Conservation (phyloP, 2,113 vertebrate species). For the Silurus asotus region DNA sequence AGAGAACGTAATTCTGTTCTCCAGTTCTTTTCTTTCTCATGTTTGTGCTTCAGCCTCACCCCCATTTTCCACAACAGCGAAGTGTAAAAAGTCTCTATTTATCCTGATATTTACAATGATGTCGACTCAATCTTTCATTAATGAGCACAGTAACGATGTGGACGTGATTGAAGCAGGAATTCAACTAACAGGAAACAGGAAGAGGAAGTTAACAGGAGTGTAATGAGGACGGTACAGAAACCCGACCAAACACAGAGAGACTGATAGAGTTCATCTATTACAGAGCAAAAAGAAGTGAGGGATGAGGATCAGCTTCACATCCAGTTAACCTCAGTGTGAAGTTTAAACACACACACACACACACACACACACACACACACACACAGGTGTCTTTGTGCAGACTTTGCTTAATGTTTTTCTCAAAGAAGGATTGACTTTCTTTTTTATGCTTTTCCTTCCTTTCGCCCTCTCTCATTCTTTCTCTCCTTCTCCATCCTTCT, state of each 20-base stretch:
- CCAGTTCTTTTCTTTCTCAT: not conserved
- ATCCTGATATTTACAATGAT: not conserved
- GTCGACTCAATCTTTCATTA: not conserved
- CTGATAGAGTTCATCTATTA: slow-evolving; percentile 22
- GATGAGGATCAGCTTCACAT: slow-evolving; percentile 51
- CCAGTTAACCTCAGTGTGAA: slow-evolving; percentile 52
- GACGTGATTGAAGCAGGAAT: not conserved
- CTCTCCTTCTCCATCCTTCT: not conserved
- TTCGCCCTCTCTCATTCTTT: slow-evolving; percentile 9
- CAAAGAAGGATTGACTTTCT: not conserved
- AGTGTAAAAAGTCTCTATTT: not conserved
- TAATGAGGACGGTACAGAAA: not conserved
- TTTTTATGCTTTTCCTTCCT: not conserved
- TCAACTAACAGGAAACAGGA: not conserved
- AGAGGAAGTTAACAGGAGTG: not conserved
- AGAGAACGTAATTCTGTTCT: not conserved
- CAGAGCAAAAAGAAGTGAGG: not conserved
- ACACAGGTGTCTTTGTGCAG: not conserved
- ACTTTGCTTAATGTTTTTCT: not conserved
- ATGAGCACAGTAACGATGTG: not conserved
- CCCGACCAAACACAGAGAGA: not conserved
- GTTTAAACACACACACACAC: slow-evolving; percentile 10
- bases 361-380: not conserved
- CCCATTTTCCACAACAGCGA: not conserved
- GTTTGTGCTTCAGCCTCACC: not conserved